Evolutionary conservation across 2,797 vertebrate genomes (phyloP).

Genomic region (Poliocrania exsul): DNA sequence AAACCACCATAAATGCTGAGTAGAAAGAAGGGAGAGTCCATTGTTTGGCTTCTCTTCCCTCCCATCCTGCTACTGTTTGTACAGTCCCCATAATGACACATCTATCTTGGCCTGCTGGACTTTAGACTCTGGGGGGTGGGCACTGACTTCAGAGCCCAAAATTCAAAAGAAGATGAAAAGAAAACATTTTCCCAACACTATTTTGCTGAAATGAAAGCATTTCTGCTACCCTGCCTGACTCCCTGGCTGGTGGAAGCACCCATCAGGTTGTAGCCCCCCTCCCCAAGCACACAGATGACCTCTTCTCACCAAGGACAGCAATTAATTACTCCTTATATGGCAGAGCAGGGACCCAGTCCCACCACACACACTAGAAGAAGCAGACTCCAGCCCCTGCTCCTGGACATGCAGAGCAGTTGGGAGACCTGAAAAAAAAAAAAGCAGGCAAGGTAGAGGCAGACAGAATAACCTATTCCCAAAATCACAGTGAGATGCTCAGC

Average conservation of each 20-base stretch:
- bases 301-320: background rate
- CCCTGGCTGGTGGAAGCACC: background rate
- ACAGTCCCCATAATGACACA: background rate
- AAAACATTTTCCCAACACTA: background rate
- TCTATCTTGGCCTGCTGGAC: background rate
- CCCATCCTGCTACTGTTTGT: background rate
- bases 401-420: background rate
- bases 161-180: conserved; percentile 15
- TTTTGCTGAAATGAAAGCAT: background rate
- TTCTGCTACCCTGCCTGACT: background rate
- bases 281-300: background rate
- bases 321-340: background rate
- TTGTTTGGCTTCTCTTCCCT: background rate
- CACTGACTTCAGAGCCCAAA: background rate
- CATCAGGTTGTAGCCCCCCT: background rate
- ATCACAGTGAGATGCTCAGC: background rate
- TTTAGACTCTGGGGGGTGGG: background rate
- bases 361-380: fast-evolving
- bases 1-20: background rate
- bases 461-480: background rate
- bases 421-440: background rate
- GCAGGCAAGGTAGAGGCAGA: background rate
- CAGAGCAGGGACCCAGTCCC: background rate
- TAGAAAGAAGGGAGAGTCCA: background rate
- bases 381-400: background rate